Evolutionary conservation across 2,797 vertebrate species (phyloP), one percentile per base, ranked within the genome.

Genomic region (Gouania willdenowi): DNA sequence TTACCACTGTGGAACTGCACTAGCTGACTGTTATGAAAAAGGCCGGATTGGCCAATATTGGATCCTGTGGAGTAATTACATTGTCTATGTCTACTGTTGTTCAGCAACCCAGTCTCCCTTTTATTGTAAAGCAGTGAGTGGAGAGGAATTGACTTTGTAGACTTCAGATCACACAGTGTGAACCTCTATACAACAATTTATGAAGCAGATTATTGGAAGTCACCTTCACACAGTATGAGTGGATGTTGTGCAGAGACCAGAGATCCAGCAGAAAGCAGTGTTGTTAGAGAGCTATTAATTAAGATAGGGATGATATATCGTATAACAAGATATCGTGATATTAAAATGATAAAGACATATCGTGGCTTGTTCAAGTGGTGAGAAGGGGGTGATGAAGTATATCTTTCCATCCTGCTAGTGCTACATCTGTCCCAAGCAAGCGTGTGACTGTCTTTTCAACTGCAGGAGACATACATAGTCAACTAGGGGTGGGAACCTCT

Each of bases 81-180:
- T 66, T 59, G 37, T 74, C 61, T 28, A 73, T 59, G 37, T 74
- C 61, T 28, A 73, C 48, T 46, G 42, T 30, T 41, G 29, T 42
- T 26, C 23, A 47, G 37, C 37, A 44, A 61, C 33, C 49, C 58
- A 45, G 45, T 4, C 5, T 5, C 45, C 47, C 29, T 36, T 41
- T 60, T 25, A 6, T 56, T 71, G 25, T 31, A 16, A 70, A 52
- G 26, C 23, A 34, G 48, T 32, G 32, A 38, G 47, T 61, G 39
- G 41, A n/a, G 64, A 67, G 42, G 56, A 64, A 57, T 66, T 57
- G 24, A 13, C 54, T 72, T 74, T 72, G 60, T 79, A 55, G 47
- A 48, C 48, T 65, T 55, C 29, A 26, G 31, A 21, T 63, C 40
- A 12, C 57, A 46, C 44, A 41, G 55, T 41, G 36, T 63, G 38